Conservation (phyloP, 2,113 vertebrate genomes). For the Okapia johnstoni region DNA sequence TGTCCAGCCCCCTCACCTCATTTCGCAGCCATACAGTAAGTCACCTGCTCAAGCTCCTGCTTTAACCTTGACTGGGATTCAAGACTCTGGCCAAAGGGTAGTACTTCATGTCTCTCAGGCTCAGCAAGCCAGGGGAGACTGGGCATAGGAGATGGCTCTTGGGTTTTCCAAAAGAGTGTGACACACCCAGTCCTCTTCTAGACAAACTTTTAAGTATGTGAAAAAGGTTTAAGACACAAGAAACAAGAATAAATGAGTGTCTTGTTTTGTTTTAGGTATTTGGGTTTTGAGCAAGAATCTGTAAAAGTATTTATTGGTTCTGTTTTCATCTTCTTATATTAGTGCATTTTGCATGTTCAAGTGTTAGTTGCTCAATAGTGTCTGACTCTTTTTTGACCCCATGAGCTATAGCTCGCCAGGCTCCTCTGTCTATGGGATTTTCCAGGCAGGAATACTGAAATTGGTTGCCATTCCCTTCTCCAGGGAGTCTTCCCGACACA, state of each 20-base stretch:
- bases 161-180: neutral
- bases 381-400: neutral
- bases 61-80: neutral
- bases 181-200: neutral
- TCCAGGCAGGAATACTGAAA: neutral
- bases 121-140: neutral
- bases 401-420: neutral
- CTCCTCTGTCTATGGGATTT: neutral
- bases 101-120: rapidly evolving
- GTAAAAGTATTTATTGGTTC: neutral
- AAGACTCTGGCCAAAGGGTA: neutral
- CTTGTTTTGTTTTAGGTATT: neutral
- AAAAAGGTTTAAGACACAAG: neutral
- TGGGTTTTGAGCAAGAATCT: neutral
- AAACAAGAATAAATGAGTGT: neutral
- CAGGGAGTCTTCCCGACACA: neutral
- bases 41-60: conserved; percentile 22
- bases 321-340: neutral
- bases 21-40: conserved; percentile 86
- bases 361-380: neutral
- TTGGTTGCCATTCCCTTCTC: neutral
- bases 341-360: neutral
- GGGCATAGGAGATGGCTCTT: neutral
- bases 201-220: neutral
- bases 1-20: conserved; percentile 80